phyloP scores from a whole-genome alignment of 2,113 vertebrate genomes.

The Thomomys bottae region DNA sequence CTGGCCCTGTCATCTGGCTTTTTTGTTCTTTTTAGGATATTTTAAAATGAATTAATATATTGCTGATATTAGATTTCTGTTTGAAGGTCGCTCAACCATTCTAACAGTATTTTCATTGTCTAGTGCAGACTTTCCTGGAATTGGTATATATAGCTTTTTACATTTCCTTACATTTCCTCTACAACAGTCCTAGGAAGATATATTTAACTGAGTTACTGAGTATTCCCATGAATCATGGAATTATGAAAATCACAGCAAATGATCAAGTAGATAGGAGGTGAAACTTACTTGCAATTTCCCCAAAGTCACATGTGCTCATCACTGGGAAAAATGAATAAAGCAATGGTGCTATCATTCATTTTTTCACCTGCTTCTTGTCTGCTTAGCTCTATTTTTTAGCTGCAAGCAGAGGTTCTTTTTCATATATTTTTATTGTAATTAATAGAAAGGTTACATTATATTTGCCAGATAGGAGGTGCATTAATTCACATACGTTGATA shows the following conservation, averaged over 20 bases:
- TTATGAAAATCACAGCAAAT: background rate
- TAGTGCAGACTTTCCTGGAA: background rate
- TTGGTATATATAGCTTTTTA: background rate
- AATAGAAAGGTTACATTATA: too few relatives aligned
- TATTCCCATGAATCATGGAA: background rate
- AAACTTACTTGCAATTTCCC: background rate
- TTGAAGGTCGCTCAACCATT: background rate
- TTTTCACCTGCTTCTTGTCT: background rate
- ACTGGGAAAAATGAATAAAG: background rate
- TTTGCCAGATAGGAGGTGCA: too few relatives aligned
- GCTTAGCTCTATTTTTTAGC: conserved; percentile 43
- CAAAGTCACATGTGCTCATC: background rate
- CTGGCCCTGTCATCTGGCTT: background rate
- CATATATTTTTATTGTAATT: too few relatives aligned
- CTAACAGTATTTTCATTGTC: background rate
- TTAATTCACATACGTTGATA: too few relatives aligned
- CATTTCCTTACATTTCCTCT: conserved; percentile 1
- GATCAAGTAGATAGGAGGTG: background rate
- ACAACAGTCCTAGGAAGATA: background rate
- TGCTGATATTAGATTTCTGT: background rate
- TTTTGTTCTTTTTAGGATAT: conserved; percentile 3
- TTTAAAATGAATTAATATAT: background rate
- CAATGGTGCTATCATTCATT: background rate
- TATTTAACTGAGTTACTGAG: background rate
- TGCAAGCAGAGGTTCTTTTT: too few relatives aligned